Evolutionary conservation across 2,888 invertebrate species (phyloP).

Genomic region (Resseliella maxima): DNA sequence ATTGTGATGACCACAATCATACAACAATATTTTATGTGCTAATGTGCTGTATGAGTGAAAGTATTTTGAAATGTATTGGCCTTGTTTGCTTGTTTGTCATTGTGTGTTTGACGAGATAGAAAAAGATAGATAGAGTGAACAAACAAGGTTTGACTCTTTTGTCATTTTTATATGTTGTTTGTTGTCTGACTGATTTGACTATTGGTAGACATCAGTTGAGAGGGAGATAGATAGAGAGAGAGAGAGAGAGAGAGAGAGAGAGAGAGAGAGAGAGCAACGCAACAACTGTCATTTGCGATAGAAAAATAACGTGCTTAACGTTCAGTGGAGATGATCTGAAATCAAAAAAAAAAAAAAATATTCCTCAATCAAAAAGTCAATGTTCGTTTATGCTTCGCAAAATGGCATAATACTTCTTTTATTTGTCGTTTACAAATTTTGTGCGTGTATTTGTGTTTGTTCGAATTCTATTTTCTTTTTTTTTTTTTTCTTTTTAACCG

Average conservation of each 20-base stretch:
- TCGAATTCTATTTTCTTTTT: neutral
- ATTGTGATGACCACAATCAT: neutral
- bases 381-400: slow-evolving; percentile 37
- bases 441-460: neutral
- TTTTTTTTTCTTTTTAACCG: neutral
- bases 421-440: neutral
- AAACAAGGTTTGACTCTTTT: neutral
- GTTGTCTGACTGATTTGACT: slow-evolving; percentile 6
- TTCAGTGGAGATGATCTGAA: slow-evolving; percentile 31
- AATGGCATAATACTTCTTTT: neutral
- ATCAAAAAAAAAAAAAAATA: neutral
- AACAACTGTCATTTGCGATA: slow-evolving; percentile 30
- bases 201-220: neutral
- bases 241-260: no score
- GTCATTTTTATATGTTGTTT: neutral
- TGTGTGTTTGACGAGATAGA: neutral
- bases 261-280: neutral
- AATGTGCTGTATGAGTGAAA: no score
- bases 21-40: neutral
- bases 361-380: slow-evolving; percentile 41
- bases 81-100: neutral
- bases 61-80: neutral
- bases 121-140: neutral
- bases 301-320: slow-evolving; percentile 36
- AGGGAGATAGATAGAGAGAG: no score